Percentiles rank a stretch among this genome's conserved stretches.
phyloP scores from a whole-genome alignment of 2,113 vertebrate species.

The Acrocephalus arundinaceus region DNA sequence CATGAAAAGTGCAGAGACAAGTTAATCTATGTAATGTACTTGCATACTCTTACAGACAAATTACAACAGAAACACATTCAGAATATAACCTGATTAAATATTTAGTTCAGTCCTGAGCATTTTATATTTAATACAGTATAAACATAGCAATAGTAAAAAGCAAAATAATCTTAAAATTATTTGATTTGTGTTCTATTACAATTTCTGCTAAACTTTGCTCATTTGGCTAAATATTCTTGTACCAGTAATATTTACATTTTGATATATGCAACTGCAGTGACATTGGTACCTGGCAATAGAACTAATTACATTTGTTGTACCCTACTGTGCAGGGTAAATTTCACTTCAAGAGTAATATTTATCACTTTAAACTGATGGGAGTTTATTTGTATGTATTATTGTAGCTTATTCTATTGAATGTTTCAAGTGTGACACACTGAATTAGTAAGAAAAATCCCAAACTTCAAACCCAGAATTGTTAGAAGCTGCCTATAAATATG shows the following conservation, averaged over 20 bases:
- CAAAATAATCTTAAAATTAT: conserved; percentile 53
- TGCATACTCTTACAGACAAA: conserved; percentile 74
- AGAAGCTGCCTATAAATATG: conserved; percentile 59
- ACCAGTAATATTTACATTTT: conserved; percentile 69
- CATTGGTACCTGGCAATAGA: conserved; percentile 64
- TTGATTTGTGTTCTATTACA: conserved; percentile 69
- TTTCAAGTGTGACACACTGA: conserved; percentile 45
- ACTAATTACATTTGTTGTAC: conserved; percentile 61
- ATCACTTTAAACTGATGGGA: conserved; percentile 46
- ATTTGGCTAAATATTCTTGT: conserved; percentile 73
- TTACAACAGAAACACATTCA: conserved; percentile 78
- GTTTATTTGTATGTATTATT: conserved; percentile 33
- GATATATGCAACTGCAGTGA: conserved; percentile 64
- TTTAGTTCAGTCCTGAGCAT: conserved; percentile 85
- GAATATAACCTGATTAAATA: conserved; percentile 82
- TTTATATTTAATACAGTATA: conserved; percentile 76
- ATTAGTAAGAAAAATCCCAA: conserved; percentile 44
- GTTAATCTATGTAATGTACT: conserved; percentile 75
- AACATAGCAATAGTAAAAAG: conserved; percentile 68
- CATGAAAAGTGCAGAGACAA: conserved; percentile 77
- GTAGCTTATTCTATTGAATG: conserved; percentile 61
- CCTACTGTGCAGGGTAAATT: conserved; percentile 61
- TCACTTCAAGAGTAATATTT: conserved; percentile 49
- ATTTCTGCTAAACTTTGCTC: conserved; percentile 68
- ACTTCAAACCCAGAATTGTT: conserved; percentile 18